phyloP scores from a whole-genome alignment of 37 sponge, comb jelly and placozoan species.

The Hexactinellida sp. region DNA sequence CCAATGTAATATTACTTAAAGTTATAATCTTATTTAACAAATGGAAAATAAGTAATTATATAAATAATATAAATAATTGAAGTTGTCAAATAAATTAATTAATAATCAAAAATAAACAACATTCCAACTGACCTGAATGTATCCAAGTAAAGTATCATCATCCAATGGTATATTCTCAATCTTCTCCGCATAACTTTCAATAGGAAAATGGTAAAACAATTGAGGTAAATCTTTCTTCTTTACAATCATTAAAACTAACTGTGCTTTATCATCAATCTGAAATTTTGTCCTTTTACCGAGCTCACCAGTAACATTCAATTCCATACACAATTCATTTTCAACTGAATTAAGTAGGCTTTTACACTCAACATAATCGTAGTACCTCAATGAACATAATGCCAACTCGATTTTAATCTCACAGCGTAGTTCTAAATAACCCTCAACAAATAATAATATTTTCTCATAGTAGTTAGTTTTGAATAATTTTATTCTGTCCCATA shows the following conservation, averaged over 20 bases:
- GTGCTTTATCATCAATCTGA: constrained; percentile 5
- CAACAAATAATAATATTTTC: neutral
- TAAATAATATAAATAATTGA: too few species aligned
- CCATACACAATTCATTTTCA: neutral
- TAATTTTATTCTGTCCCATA: neutral
- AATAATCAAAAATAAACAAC: too few species aligned
- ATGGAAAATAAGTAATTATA: too few species aligned
- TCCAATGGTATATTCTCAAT: neutral
- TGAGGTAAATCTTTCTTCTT: constrained; percentile 1
- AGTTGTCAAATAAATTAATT: neutral
- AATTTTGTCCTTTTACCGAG: neutral
- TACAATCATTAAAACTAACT: constrained; percentile 9
- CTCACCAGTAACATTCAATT: neutral
- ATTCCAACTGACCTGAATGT: neutral
- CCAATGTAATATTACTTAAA: too few species aligned
- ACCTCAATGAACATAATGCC: neutral
- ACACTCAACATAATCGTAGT: neutral
- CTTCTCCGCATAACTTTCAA: neutral
- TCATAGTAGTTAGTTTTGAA: neutral
- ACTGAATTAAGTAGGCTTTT: neutral
- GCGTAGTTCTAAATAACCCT: neutral
- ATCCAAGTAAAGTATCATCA: neutral
- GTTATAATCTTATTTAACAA: too few species aligned
- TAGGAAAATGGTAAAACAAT: neutral
- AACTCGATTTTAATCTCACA: neutral